Evolutionary conservation across 2,888 invertebrate species (phyloP), one percentile per base, ranked within the genome.

Genomic region (Mythimna pallens): DNA sequence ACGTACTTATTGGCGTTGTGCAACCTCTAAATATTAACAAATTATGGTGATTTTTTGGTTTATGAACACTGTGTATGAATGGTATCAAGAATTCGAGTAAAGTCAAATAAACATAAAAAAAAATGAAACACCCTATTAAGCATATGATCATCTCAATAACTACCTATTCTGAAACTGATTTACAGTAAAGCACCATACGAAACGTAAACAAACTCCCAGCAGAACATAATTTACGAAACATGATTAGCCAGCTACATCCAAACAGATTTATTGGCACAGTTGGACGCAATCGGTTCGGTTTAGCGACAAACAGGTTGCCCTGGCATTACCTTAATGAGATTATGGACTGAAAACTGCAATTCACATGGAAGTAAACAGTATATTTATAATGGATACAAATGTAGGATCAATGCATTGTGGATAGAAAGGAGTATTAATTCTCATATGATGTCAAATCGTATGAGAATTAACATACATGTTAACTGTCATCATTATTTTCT

Each of bases 241-340:
- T 77, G 47, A 79, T 79, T 68, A 81, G 61, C 65, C 14, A 36
- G 55, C 58, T 55, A 4, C 36, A 47, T n/a, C 36, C 17, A 50
- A 55, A 47, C 71, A 59, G 78, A 79, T 79, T 81, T 79, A 79
- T 64, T 70, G 59, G 55, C 22, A 10, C 50, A 43, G 50, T 54
- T 14, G n/a, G 34, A 30, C 70, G 36, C 66, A 81, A 79, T 66
- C 82, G 70, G 52, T 57, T 76, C 17, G 77, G 36, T 66, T 70
- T 64, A 64, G 50, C 34, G 30, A 43, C 55, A 30, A 81, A 59
- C 78, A 77, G 34, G 52, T 47, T 58, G 55, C 14, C 14, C 40
- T 3, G 17, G 40, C 57, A 65, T 63, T 65, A 47, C 52, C 43
- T 9, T 74, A 80, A 77, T 77, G 50, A 66, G 47, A n/a, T 80